These are phyloP conservation scores for Frieseomelitta varia DNA, from an alignment of 1,140 invertebrate species.

Conservation along the genomic window DNA sequence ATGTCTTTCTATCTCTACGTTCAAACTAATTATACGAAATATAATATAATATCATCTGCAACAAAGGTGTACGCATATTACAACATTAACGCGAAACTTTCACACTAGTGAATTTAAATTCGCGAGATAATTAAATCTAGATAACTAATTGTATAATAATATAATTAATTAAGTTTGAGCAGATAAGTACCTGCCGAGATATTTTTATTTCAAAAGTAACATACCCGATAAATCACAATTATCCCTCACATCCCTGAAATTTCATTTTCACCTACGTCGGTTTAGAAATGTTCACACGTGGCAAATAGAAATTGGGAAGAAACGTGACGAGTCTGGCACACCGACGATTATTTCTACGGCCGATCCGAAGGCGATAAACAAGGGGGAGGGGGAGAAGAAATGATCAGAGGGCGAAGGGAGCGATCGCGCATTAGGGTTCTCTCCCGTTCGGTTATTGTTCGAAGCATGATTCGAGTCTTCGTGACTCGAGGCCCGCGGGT, in stretches of 20 bases:
- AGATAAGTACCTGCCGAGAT: neutral
- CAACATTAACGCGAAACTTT: neutral
- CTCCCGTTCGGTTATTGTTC: slow-evolving; percentile 76
- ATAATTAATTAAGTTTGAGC: too few species aligned
- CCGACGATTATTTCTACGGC: neutral
- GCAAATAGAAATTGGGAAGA: neutral
- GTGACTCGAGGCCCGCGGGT: slow-evolving; percentile 68
- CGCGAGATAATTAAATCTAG: neutral
- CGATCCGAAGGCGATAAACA: neutral
- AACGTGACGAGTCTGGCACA: neutral
- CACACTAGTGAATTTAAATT: neutral
- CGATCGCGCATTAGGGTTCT: slow-evolving; percentile 60
- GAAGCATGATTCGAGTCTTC: slow-evolving; percentile 66
- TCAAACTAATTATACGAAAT: neutral
- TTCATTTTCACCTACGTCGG: neutral
- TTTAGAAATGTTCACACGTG: neutral
- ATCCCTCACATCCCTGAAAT: neutral
- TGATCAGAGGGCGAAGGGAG: slow-evolving; percentile 44
- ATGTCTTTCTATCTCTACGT: too few species aligned
- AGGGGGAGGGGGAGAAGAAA: slow-evolving; percentile 13
- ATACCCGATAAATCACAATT: neutral
- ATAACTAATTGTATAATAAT: too few species aligned
- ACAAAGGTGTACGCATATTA: neutral
- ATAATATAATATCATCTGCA: neutral
- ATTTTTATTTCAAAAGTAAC: neutral